These are phyloP conservation scores for Mayetiola destructor DNA, from an alignment of 2,888 invertebrate genomes.

Conservation along the genomic window DNA sequence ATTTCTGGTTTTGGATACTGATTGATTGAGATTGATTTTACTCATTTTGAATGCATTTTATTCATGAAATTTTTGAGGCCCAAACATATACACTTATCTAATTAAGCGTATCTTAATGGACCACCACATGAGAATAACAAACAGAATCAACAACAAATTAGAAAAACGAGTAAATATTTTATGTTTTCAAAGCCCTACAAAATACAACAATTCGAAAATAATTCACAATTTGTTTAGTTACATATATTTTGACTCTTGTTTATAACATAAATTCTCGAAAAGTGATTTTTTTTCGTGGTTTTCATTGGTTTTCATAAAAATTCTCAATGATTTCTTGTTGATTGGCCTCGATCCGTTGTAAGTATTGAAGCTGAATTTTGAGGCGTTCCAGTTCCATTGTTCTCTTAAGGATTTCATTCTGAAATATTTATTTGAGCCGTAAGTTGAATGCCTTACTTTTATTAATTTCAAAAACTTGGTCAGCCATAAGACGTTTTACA, in stretches of 20 bases:
- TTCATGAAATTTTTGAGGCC: no score
- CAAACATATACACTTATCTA: no score
- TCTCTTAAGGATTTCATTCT: slow-evolving; percentile 76
- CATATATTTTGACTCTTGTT: background rate
- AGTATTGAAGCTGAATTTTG: slow-evolving; percentile 62
- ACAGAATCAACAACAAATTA: no score
- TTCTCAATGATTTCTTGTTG: slow-evolving; percentile 73
- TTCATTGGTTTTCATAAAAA: slow-evolving; percentile 48
- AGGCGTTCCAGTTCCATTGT: slow-evolving; percentile 73
- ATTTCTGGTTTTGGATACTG: no score
- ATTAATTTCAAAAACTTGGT: background rate
- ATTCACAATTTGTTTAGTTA: background rate
- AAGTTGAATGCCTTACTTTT: background rate
- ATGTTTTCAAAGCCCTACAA: no score
- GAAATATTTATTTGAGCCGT: slow-evolving; percentile 22
- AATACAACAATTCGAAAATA: no score
- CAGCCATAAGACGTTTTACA: no score
- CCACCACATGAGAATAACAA: no score
- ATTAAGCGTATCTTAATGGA: no score
- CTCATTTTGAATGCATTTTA: no score
- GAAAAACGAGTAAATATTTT: no score
- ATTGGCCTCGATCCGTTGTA: slow-evolving; percentile 68
- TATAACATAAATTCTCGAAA: background rate
- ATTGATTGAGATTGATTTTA: no score
- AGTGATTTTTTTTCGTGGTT: background rate